phyloP scores from a whole-genome alignment of 2,797 vertebrate species.

The Chaunax sp. region DNA sequence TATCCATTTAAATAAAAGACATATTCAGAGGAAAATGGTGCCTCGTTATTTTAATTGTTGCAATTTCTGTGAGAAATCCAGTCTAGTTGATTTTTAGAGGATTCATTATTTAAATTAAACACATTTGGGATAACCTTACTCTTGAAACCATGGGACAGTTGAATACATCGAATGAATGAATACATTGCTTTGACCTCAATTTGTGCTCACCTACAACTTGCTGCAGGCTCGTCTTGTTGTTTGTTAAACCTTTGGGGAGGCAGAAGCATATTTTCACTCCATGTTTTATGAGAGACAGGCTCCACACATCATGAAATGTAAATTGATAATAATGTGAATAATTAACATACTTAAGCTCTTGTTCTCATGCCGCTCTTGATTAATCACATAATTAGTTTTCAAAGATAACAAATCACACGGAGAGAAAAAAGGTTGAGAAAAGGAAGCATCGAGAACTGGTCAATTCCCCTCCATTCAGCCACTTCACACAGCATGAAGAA shows the following conservation, averaged over 20 bases:
- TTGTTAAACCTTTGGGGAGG: conserved; percentile 51
- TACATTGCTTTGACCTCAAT: conserved; percentile 26
- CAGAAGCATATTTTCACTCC: conserved; percentile 28
- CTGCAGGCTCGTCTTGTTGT: conserved; percentile 34
- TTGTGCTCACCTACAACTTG: too few species aligned
- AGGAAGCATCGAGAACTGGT: conserved; percentile 57
- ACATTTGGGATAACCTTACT: conserved; percentile 6
- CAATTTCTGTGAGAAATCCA: conserved; percentile 20
- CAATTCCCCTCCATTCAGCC: conserved; percentile 42
- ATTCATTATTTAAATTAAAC: conserved; percentile 21
- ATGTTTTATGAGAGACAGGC: conserved; percentile 41
- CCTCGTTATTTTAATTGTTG: conserved; percentile 31
- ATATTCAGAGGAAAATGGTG: conserved; percentile 18
- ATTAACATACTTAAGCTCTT: conserved; percentile 52
- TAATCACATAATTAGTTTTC: conserved; percentile 48
- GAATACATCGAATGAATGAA: conserved; percentile 22
- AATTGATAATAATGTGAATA: conserved; percentile 57
- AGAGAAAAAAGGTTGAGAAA: conserved; percentile 34
- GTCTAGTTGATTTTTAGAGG: conserved; percentile 9
- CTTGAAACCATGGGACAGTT: conserved; percentile 24
- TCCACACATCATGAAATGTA: conserved; percentile 46
- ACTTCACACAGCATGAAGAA: conserved; percentile 60
- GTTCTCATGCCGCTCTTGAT: conserved; percentile 54
- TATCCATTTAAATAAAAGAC: conserved; percentile 27
- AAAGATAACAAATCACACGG: conserved; percentile 46